Evolutionary conservation across 2,113 vertebrate species (phyloP).

Genomic region (Brevimyrus niger): DNA sequence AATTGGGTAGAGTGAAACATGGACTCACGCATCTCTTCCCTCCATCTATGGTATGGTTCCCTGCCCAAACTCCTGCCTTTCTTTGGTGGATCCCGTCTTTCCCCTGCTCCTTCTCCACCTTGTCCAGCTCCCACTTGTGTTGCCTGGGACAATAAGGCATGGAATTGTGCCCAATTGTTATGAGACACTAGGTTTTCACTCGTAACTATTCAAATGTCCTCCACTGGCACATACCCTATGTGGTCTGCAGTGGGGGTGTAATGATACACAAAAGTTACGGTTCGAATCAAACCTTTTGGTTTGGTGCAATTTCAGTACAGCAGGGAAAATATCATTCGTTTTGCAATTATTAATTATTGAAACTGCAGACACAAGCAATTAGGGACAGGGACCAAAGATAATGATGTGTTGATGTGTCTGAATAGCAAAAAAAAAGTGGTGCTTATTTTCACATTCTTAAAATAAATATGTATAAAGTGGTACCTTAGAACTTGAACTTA

Average conservation of each 20-base stretch:
- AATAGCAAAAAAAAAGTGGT: not conserved
- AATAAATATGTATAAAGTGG: not conserved
- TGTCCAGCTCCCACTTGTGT: slow-evolving; percentile 52
- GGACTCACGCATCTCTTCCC: slow-evolving; percentile 35
- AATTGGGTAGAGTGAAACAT: not conserved
- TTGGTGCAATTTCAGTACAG: not conserved
- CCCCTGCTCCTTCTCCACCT: slow-evolving; percentile 54
- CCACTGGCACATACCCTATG: not conserved
- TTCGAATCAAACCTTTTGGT: not conserved
- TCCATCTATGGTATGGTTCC: slow-evolving; percentile 40
- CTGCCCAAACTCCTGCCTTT: slow-evolving; percentile 37
- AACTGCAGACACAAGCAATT: not conserved
- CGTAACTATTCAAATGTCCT: slow-evolving; percentile 9
- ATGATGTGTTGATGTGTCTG: not conserved
- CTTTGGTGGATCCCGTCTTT: slow-evolving; percentile 31
- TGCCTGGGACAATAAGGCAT: slow-evolving; percentile 19
- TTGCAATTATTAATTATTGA: not conserved
- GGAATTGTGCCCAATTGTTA: not conserved
- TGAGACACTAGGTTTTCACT: not conserved
- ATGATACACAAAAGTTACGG: not conserved
- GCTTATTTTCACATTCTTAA: not conserved
- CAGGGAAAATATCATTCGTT: not conserved
- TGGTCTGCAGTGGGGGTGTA: not conserved
- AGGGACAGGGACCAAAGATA: not conserved
- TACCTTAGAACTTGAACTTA: no score